Conservation (phyloP, 1,140 invertebrate genomes). For the Akabosia matsudoensis region DNA sequence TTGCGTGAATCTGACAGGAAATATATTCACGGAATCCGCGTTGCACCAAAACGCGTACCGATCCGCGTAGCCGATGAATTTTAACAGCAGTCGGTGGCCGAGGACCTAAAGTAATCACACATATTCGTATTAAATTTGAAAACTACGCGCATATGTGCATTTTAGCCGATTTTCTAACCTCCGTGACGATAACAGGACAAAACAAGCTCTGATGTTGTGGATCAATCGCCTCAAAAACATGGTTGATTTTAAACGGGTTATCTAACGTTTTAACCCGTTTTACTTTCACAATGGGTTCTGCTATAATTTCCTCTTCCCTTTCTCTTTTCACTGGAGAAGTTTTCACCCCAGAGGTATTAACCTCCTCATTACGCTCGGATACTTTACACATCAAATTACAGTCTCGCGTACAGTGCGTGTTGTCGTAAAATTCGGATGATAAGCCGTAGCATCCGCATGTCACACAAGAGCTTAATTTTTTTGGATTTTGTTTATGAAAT, state of each 20-base stretch:
- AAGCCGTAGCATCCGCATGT: neutral
- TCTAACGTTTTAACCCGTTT: too few relatives aligned
- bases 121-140: conserved; percentile 60
- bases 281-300: neutral
- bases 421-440: neutral
- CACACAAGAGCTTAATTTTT: neutral
- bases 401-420: neutral
- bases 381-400: neutral
- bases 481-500: too few relatives aligned
- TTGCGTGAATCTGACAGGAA: conserved; percentile 83
- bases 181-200: conserved; percentile 80
- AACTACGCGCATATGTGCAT: conserved; percentile 76
- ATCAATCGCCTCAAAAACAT: conserved; percentile 56
- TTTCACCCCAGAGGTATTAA: too few relatives aligned
- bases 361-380: neutral
- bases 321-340: too few relatives aligned
- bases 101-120: too few relatives aligned
- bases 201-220: conserved; percentile 83
- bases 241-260: neutral
- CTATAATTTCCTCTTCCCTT: neutral
- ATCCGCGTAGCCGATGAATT: conserved; percentile 73
- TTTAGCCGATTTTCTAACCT: too few relatives aligned
- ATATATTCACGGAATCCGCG: conserved; percentile 83
- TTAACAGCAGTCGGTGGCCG: neutral
- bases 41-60: conserved; percentile 93